These are phyloP conservation scores for Diaphora mendica DNA, from an alignment of 2,888 invertebrate genomes.

Conservation along the genomic window DNA sequence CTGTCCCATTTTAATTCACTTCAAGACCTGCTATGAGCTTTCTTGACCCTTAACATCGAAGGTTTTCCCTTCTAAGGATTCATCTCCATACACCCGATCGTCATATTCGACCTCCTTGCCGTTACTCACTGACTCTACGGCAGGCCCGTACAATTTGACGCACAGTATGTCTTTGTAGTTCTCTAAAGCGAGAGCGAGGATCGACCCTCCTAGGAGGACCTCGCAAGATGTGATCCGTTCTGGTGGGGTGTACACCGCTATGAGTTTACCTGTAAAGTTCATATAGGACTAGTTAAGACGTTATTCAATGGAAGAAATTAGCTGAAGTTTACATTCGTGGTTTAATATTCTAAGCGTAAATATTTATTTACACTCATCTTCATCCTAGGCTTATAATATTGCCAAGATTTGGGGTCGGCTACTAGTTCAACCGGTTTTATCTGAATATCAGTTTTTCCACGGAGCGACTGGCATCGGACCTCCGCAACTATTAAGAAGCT, in stretches of 20 bases:
- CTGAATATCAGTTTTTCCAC: too few species aligned
- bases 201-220: constrained; percentile 90
- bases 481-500: too few species aligned
- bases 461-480: too few species aligned
- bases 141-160: constrained; percentile 85
- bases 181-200: constrained; percentile 89
- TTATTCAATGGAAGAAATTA: neutral
- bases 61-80: constrained; percentile 65
- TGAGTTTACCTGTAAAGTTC: constrained; percentile 88
- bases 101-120: constrained; percentile 84
- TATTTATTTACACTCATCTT: too few species aligned
- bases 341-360: too few species aligned
- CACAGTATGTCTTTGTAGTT: constrained; percentile 89
- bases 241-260: constrained; percentile 93
- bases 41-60: constrained; percentile 86
- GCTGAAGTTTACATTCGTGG: neutral
- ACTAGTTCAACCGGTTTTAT: too few species aligned
- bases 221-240: constrained; percentile 91
- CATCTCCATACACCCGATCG: constrained; percentile 80
- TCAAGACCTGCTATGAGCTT: constrained; percentile 65
- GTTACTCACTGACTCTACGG: constrained; percentile 68
- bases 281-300: neutral
- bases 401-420: too few species aligned
- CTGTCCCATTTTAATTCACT: constrained; percentile 19
- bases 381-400: too few species aligned